These are phyloP conservation scores for Epinotia nisella DNA, from an alignment of 2,888 invertebrate species.

Conservation along the genomic window DNA sequence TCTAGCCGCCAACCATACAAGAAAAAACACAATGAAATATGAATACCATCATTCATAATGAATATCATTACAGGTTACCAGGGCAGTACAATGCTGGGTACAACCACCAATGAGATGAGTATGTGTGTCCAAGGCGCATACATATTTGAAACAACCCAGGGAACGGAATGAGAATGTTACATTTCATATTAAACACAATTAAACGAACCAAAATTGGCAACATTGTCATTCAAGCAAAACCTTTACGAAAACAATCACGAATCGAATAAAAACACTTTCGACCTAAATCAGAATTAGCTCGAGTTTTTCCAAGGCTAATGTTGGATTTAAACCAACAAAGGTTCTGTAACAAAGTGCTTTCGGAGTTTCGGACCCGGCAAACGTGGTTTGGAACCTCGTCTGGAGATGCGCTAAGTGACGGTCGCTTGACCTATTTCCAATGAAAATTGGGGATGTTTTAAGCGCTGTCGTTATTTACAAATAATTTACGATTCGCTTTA, in stretches of 20 bases:
- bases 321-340: slow-evolving; percentile 13
- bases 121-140: too few relatives aligned
- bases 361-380: slow-evolving; percentile 2
- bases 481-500: background rate
- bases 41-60: too few relatives aligned
- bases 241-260: slow-evolving; percentile 20
- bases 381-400: slow-evolving; percentile 7
- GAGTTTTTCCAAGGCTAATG: slow-evolving; percentile 26
- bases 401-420: slow-evolving; percentile 8
- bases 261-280: slow-evolving; percentile 20
- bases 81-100: too few relatives aligned
- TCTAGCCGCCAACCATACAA: too few relatives aligned
- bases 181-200: too few relatives aligned
- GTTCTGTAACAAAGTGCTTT: slow-evolving; percentile 24
- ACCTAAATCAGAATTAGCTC: slow-evolving; percentile 32
- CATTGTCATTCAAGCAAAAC: background rate
- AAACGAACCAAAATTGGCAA: background rate
- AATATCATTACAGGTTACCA: too few relatives aligned
- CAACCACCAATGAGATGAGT: too few relatives aligned
- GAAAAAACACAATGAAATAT: too few relatives aligned
- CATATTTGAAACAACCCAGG: too few relatives aligned
- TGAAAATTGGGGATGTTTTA: slow-evolving; percentile 6
- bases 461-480: background rate
- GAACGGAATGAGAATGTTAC: too few relatives aligned
- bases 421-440: slow-evolving; percentile 25